Evolutionary conservation across 2,888 invertebrate genomes (phyloP).

Genomic region (Lathronympha strigana): DNA sequence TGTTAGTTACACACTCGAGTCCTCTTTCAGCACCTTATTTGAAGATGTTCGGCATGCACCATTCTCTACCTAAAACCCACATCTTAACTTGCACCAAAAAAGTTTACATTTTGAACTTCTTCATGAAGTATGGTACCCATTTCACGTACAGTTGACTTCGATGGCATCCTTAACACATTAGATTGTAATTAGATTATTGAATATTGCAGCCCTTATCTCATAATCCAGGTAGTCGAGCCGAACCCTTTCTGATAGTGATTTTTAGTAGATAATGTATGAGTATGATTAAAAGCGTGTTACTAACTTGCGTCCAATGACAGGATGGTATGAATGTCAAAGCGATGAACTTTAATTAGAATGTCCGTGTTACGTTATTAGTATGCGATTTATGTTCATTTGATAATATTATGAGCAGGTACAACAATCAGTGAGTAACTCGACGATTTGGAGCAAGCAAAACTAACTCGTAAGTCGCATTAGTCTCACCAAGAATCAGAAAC

Average conservation of each 20-base stretch:
- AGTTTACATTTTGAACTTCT: conserved; percentile 62
- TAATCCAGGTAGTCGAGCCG: conserved; percentile 68
- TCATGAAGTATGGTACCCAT: conserved; percentile 57
- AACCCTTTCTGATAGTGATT: conserved; percentile 79
- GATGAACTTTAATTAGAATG: conserved; percentile 83
- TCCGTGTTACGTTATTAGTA: conserved; percentile 83
- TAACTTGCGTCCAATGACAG: conserved; percentile 75
- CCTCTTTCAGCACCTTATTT: conserved; percentile 77
- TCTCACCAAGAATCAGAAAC: conserved; percentile 79
- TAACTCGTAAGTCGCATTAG: conserved; percentile 75
- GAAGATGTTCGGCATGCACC: conserved; percentile 79
- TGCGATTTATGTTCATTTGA: conserved; percentile 74
- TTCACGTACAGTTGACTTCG: conserved; percentile 15
- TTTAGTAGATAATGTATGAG: conserved; percentile 74
- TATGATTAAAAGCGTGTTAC: conserved; percentile 77
- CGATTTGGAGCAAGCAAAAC: conserved; percentile 76
- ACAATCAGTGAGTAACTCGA: conserved; percentile 69
- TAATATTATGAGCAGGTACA: conserved; percentile 63
- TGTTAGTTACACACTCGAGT: conserved; percentile 83
- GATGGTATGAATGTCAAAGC: conserved; percentile 84
- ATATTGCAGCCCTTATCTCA: conserved; percentile 78
- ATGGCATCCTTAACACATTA: conserved; percentile 33
- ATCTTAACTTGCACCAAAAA: conserved; percentile 80
- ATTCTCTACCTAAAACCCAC: conserved; percentile 83
- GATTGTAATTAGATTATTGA: conserved; percentile 68